phyloP scores from a whole-genome alignment of 1,140 invertebrate genomes.

The Drosophila nannoptera region DNA sequence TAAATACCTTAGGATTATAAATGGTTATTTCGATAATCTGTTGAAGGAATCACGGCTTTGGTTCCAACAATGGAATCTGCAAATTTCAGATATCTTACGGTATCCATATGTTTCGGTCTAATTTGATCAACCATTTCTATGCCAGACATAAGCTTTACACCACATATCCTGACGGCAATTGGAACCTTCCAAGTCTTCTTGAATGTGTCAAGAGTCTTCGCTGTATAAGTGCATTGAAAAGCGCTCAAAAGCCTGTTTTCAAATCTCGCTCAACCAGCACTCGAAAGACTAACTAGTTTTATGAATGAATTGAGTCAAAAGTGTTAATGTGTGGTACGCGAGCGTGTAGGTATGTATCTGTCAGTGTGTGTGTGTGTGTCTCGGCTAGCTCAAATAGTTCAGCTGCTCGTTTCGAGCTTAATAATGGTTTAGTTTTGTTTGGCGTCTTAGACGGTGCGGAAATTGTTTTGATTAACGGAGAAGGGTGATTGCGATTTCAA shows the following conservation, averaged over 20 bases:
- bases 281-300: slow-evolving; percentile 36
- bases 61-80: too few relatives aligned
- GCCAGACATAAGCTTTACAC: too few relatives aligned
- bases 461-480: slow-evolving; percentile 68
- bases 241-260: slow-evolving; percentile 56
- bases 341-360: slow-evolving; percentile 4
- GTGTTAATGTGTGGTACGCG: slow-evolving; percentile 6
- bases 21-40: too few relatives aligned
- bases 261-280: slow-evolving; percentile 37
- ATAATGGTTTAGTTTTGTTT: slow-evolving; percentile 55
- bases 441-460: slow-evolving; percentile 56
- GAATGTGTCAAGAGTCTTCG: not conserved
- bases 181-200: not conserved
- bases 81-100: too few relatives aligned
- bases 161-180: too few relatives aligned
- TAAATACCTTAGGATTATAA: not conserved
- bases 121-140: too few relatives aligned
- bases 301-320: slow-evolving; percentile 66
- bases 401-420: slow-evolving; percentile 46
- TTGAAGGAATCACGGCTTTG: too few relatives aligned
- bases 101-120: too few relatives aligned
- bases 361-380: slow-evolving; percentile 11
- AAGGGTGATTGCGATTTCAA: slow-evolving; percentile 43
- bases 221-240: slow-evolving; percentile 1
- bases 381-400: slow-evolving; percentile 27